A percentile compares a stretch with the other conserved stretches of the same genome.
Conservation (phyloP, 2,797 vertebrate genomes). For the Pterois miles region DNA sequence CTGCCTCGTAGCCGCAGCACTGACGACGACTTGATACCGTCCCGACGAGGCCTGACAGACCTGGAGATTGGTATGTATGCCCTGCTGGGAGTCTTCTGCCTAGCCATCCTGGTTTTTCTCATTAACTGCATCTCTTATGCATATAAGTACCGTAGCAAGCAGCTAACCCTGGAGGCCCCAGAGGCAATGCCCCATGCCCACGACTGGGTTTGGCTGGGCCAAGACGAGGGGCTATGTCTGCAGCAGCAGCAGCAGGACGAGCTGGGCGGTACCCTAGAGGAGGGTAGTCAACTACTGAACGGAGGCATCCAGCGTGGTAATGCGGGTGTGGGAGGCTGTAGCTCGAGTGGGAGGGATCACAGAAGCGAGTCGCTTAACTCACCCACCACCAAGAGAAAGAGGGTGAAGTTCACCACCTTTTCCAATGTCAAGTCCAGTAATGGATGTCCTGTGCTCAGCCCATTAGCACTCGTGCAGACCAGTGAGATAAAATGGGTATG, state of each 20-base stretch:
- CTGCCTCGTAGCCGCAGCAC: constrained; percentile 81
- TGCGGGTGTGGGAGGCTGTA: constrained; percentile 73
- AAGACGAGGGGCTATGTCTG: constrained; percentile 85
- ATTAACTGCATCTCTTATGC: constrained; percentile 95
- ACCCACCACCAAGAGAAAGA: constrained; percentile 92
- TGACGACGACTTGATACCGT: constrained; percentile 84
- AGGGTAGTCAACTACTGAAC: constrained; percentile 87
- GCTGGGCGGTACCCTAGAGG: constrained; percentile 82
- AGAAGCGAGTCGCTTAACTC: constrained; percentile 87
- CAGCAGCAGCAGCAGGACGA: constrained; percentile 88
- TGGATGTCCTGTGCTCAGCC: constrained; percentile 87
- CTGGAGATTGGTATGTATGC: constrained; percentile 98
- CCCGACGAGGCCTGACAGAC: constrained; percentile 88
- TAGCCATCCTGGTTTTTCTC: constrained; percentile 96
- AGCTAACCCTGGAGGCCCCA: constrained; percentile 88
- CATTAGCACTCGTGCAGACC: constrained; percentile 84
- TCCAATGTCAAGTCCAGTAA: constrained; percentile 87
- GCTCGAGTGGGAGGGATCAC: constrained; percentile 79
- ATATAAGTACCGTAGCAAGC: constrained; percentile 93
- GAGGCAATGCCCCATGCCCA: constrained; percentile 90
- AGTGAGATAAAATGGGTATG: constrained; percentile 95
- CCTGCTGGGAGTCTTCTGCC: constrained; percentile 94
- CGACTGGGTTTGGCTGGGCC: constrained; percentile 98
- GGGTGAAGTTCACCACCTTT: constrained; percentile 96
- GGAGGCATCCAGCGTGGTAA: constrained; percentile 79